These are phyloP conservation scores for Villa cingulata DNA, from an alignment of 2,888 invertebrate species.

Conservation along the genomic window DNA sequence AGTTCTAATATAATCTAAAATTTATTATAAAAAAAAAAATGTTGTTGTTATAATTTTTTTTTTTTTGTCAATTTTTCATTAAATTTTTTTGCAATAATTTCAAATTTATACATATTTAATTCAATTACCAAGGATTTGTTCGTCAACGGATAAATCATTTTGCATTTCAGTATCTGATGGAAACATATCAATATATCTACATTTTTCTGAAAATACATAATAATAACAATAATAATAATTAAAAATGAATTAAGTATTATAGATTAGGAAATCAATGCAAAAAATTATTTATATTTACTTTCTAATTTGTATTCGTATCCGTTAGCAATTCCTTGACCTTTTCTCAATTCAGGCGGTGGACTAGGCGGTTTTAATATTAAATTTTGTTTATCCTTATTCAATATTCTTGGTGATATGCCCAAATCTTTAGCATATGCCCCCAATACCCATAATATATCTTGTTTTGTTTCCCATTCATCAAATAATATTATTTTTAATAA, in stretches of 20 bases:
- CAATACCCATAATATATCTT: conserved; percentile 25
- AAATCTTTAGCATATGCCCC: conserved; percentile 30
- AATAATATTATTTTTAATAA: conserved; percentile 28
- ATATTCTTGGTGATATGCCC: conserved; percentile 27
- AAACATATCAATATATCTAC: conserved; percentile 49
- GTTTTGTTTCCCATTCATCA: conserved; percentile 27
- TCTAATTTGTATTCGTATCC: conserved; percentile 28
- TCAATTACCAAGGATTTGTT: conserved; percentile 41
- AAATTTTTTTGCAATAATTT: too few species aligned
- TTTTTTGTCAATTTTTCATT: too few species aligned
- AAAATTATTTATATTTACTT: conserved; percentile 19
- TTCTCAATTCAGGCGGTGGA: conserved; percentile 23
- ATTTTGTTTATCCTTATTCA: conserved; percentile 25
- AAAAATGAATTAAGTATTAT: too few species aligned
- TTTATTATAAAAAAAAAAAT: not conserved
- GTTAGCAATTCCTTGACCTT: conserved; percentile 18
- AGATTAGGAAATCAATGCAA: too few species aligned
- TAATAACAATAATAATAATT: not conserved
- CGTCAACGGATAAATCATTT: conserved; percentile 40
- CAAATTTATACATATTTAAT: conserved; percentile 7
- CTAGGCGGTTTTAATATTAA: conserved; percentile 29
- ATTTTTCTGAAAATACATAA: conserved; percentile 37
- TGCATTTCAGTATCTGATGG: conserved; percentile 39
- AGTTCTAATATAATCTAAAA: conserved; percentile 64
- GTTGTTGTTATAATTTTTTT: too few species aligned